Evolutionary conservation across 1,140 invertebrate species (phyloP).

Genomic region (Drosophila sechellia): DNA sequence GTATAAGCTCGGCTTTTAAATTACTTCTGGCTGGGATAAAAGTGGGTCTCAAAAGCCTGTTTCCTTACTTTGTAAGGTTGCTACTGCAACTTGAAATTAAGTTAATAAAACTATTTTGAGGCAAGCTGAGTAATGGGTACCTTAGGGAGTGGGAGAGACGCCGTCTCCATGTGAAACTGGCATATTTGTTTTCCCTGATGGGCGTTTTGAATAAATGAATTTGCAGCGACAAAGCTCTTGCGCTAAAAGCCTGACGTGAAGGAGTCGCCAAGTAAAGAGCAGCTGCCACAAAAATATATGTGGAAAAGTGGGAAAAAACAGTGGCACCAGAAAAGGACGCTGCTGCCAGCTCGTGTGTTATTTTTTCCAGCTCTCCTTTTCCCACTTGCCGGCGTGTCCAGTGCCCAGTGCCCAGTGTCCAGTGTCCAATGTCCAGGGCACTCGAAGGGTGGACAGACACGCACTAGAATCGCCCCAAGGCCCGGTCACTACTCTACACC

Average conservation of each 20-base stretch:
- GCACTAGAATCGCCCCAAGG: slow-evolving; percentile 67
- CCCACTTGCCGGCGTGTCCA: slow-evolving; percentile 8
- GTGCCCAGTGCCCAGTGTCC: background rate
- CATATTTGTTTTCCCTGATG: slow-evolving; percentile 43
- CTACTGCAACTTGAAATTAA: no score
- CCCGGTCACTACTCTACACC: slow-evolving; percentile 55
- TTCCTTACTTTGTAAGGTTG: no score
- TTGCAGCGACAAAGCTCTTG: slow-evolving; percentile 65
- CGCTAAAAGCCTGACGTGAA: slow-evolving; percentile 40
- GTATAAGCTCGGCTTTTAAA: no score
- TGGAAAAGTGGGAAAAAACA: slow-evolving; percentile 10
- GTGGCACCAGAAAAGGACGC: slow-evolving; percentile 34
- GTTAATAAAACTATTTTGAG: no score
- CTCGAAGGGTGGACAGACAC: slow-evolving; percentile 54
- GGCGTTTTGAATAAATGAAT: slow-evolving; percentile 66
- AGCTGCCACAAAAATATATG: slow-evolving; percentile 42
- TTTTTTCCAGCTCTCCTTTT: slow-evolving; percentile 34
- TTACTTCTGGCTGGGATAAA: background rate
- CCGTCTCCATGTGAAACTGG: background rate
- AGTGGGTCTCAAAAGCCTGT: background rate
- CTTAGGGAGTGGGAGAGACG: background rate
- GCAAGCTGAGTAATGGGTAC: background rate
- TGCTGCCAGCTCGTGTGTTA: slow-evolving; percentile 30
- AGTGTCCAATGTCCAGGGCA: slow-evolving; percentile 13
- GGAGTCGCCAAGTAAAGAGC: slow-evolving; percentile 25